Evolutionary conservation across 2,113 vertebrate genomes (phyloP).

Genomic region (Coregonus clupeaformis): DNA sequence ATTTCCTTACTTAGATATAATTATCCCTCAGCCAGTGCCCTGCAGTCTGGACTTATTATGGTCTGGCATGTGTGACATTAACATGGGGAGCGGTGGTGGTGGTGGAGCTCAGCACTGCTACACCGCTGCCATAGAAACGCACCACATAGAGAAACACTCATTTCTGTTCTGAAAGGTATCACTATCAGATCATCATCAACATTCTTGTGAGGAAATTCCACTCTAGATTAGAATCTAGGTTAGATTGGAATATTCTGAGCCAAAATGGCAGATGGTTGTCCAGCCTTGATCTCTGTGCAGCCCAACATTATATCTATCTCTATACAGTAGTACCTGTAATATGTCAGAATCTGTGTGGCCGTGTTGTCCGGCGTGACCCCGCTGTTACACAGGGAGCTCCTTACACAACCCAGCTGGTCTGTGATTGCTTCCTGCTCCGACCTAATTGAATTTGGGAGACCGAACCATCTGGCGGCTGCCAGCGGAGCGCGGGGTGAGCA

Average conservation of each 20-base stretch:
- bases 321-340: too few species aligned
- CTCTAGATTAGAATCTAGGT: background rate
- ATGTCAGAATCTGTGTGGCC: background rate
- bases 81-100: conserved; percentile 28
- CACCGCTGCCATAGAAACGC: conserved; percentile 7
- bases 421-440: conserved; percentile 8
- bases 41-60: conserved; percentile 49
- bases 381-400: background rate
- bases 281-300: too few species aligned
- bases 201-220: background rate
- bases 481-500: conserved; percentile 28
- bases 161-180: background rate
- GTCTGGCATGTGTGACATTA: conserved; percentile 60
- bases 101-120: conserved; percentile 18
- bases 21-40: conserved; percentile 52
- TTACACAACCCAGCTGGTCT: conserved; percentile 9
- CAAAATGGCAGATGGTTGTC: too few species aligned
- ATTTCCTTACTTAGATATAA: conserved; percentile 66
- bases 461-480: conserved; percentile 61
- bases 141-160: background rate
- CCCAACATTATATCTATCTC: too few species aligned
- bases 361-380: too few species aligned
- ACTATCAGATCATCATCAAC: background rate
- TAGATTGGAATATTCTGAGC: too few species aligned
- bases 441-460: conserved; percentile 55